Conservation (phyloP, 2,888 invertebrate genomes). For the Heliconius ethilla region DNA sequence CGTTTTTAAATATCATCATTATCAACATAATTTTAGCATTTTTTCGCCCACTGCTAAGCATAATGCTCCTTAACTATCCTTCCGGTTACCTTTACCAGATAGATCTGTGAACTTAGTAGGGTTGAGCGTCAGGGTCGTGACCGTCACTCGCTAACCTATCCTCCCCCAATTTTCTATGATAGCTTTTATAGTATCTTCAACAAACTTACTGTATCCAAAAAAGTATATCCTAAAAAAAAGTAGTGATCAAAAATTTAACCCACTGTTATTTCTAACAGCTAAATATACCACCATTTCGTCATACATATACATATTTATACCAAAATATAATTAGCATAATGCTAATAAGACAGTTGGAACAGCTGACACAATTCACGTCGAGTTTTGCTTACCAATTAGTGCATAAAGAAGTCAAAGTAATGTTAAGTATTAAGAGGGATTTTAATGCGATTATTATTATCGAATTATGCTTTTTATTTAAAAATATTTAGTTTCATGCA, state of each 20-base stretch:
- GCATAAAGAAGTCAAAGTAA: slow-evolving; percentile 33
- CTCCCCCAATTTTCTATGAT: no score
- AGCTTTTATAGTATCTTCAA: no score
- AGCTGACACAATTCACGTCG: slow-evolving; percentile 28
- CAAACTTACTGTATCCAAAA: not conserved
- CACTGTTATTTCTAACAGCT: not conserved
- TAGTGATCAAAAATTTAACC: not conserved
- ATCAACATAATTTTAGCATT: no score
- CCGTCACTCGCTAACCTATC: no score
- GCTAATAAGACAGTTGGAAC: slow-evolving; percentile 16
- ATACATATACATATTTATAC: not conserved
- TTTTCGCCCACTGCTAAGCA: no score
- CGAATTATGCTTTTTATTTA: not conserved
- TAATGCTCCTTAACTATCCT: no score
- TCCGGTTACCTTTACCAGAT: no score
- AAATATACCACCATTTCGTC: not conserved
- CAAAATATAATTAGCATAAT: slow-evolving; percentile 23
- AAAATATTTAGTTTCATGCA: no score
- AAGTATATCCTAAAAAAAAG: not conserved
- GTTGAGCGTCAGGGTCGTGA: no score
- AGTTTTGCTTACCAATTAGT: slow-evolving; percentile 34
- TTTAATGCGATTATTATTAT: slow-evolving; percentile 14
- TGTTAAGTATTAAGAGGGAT: not conserved
- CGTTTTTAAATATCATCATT: no score
- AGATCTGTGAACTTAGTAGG: no score